Evolutionary conservation across 2,888 invertebrate species (phyloP).

Genomic region (Salpingus planirostris): DNA sequence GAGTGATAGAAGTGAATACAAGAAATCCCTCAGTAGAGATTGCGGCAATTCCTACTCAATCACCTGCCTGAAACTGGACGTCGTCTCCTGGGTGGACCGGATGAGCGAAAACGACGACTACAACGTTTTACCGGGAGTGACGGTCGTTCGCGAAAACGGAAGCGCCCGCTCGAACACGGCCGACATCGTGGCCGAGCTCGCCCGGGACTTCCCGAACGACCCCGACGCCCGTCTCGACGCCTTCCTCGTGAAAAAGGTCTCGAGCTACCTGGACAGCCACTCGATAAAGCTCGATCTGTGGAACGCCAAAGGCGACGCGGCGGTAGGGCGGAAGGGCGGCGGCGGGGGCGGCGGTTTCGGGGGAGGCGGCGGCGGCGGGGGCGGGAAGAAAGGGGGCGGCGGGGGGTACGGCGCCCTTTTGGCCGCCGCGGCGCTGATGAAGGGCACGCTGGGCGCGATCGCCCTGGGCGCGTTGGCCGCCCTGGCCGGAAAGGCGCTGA

Average conservation of each 20-base stretch:
- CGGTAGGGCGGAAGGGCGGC: constrained; percentile 39
- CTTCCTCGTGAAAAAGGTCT: constrained; percentile 61
- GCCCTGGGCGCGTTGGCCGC: constrained; percentile 64
- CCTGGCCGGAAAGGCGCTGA: constrained; percentile 71
- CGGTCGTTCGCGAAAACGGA: constrained; percentile 53
- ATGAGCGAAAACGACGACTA: constrained; percentile 58
- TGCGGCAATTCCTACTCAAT: constrained; percentile 53
- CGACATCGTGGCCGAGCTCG: constrained; percentile 66
- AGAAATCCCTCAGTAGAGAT: constrained; percentile 34
- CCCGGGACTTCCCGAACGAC: constrained; percentile 65
- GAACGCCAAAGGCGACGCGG: constrained; percentile 39
- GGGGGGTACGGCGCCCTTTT: constrained; percentile 44
- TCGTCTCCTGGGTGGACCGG: constrained; percentile 63
- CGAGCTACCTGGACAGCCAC: constrained; percentile 63
- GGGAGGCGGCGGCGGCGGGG: constrained; percentile 37
- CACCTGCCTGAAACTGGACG: constrained; percentile 66
- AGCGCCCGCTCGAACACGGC: constrained; percentile 45
- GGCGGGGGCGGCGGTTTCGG: constrained; percentile 47
- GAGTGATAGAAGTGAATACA: constrained; percentile 16
- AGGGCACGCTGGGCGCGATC: constrained; percentile 62
- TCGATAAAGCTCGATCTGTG: constrained; percentile 60
- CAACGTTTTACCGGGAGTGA: constrained; percentile 59
- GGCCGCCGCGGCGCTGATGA: constrained; percentile 48
- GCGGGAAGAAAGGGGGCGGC: constrained; percentile 44
- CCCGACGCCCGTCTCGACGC: constrained; percentile 69